Percentiles rank a stretch among this genome's conserved stretches.
Evolutionary conservation across 2,797 vertebrate genomes (phyloP).

Genomic region (Bovichtus variegatus): DNA sequence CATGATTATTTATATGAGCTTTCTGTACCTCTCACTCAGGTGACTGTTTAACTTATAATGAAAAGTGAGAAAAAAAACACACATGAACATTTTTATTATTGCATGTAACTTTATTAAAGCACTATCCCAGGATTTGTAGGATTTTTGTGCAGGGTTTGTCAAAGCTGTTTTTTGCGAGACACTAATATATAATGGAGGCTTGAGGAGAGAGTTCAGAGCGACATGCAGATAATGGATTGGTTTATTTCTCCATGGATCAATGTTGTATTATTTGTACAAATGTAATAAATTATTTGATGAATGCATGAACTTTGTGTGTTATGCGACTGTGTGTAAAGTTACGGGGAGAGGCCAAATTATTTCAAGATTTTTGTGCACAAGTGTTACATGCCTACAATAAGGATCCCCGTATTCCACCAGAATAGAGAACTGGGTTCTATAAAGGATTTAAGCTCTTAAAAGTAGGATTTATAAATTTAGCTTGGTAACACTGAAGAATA

Average conservation of each 20-base stretch:
- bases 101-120: slow-evolving; percentile 45
- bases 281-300: slow-evolving; percentile 61
- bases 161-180: slow-evolving; percentile 31
- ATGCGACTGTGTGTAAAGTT: not conserved
- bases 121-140: slow-evolving; percentile 14
- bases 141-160: not conserved
- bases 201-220: not conserved
- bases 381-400: not conserved
- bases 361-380: not conserved
- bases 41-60: slow-evolving; percentile 40
- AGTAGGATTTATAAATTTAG: not conserved
- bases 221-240: slow-evolving; percentile 4
- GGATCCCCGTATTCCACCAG: not conserved
- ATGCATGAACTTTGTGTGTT: slow-evolving; percentile 40
- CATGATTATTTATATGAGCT: slow-evolving; percentile 56
- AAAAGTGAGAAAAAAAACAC: not conserved
- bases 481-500: not conserved
- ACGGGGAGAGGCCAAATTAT: not conserved
- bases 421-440: slow-evolving; percentile 1
- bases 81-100: slow-evolving; percentile 4
- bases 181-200: slow-evolving; percentile 20
- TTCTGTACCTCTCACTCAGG: slow-evolving; percentile 28
- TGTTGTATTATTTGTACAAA: slow-evolving; percentile 48
- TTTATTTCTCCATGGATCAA: slow-evolving; percentile 8
- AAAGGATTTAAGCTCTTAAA: not conserved